phyloP scores from a whole-genome alignment of 92 coral and sea anemone species.

The Blastomussa wellsi region DNA sequence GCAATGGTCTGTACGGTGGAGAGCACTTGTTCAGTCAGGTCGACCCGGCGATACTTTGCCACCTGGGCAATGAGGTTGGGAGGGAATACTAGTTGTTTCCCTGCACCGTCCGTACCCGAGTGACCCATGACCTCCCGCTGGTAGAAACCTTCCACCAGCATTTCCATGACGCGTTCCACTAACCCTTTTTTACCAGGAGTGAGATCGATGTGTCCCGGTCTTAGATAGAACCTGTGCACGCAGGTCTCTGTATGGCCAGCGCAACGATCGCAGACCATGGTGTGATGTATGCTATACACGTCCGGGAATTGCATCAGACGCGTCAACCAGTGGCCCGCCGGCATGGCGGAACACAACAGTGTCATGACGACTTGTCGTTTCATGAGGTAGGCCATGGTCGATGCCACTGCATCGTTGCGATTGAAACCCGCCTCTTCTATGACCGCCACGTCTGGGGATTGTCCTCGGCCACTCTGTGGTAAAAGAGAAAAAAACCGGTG shows the following conservation, averaged over 20 bases:
- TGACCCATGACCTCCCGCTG: slow-evolving; percentile 9
- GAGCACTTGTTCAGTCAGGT: slow-evolving; percentile 1
- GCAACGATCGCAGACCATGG: slow-evolving; percentile 27
- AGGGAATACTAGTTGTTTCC: neutral
- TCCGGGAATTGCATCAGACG: slow-evolving; percentile 17
- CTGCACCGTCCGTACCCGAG: neutral
- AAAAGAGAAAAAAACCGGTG: neutral
- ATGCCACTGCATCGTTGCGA: slow-evolving; percentile 8
- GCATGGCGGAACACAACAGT: slow-evolving; percentile 29
- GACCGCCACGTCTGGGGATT: neutral
- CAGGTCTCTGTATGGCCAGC: neutral
- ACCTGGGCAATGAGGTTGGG: slow-evolving; percentile 17
- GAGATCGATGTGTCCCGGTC: slow-evolving; percentile 25
- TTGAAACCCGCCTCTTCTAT: slow-evolving; percentile 20
- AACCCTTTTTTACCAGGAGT: neutral
- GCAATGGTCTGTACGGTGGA: neutral
- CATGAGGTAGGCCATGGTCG: slow-evolving; percentile 13
- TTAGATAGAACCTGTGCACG: slow-evolving; percentile 15
- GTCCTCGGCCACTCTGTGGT: slow-evolving; percentile 24
- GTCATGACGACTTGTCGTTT: neutral
- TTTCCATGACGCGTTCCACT: slow-evolving; percentile 14
- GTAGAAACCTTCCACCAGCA: slow-evolving; percentile 23
- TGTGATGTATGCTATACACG: slow-evolving; percentile 6
- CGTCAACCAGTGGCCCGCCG: slow-evolving; percentile 26
- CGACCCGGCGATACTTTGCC: neutral